Base-by-base conservation (phyloP, 2,797 vertebrate species). In the Hyperoplus lanceolatus region DNA sequence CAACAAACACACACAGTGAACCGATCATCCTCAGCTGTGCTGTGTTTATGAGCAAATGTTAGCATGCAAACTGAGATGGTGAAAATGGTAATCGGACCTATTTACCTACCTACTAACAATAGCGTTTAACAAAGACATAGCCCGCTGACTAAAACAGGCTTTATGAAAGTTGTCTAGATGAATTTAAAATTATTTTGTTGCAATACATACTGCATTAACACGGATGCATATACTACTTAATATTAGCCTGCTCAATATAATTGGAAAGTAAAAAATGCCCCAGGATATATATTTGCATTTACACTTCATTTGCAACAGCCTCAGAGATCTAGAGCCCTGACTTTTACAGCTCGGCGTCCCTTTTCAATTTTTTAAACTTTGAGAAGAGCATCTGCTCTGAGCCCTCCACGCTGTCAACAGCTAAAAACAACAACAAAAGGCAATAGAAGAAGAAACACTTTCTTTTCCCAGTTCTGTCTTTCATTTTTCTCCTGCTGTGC, bases 381-480 rank as follows among this genome's bases (percentile, higher is more conserved):
- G 29, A 57, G 10, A 38, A 42, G 41, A 49, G n/a, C 68, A 50
- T 36, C 11, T 29, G 15, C 36, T 29, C 60, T 73, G 16, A 64
- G 42, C 42, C 41, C 41, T 11, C 29, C 29, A 41, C 21, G 72
- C 46, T 50, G 62, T n/a, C n/a, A 59, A 46, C 5, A 8, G n/a
- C 8, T 57, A 15, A 49, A 14, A 0, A 48, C 39, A 58, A 54
- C 42, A 43, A 64, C 41, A 49, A 21, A 5, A 14, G 50, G 21
- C 53, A 53, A 61, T 10, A 64, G 13, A 43, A 48, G 46, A 45
- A 45, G 29, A 73, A 69, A 51, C 58, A 13, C 9, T 6, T 51
- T 13, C 38, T 71, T 78, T 66, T 58, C 55, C 41, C 53, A 13
- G 18, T 29, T 4, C 10, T n/a, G n/a, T 51, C 18, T 61, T 64